phyloP scores from a whole-genome alignment of 2,113 vertebrate genomes.

The Paramormyrops kingsleyae region DNA sequence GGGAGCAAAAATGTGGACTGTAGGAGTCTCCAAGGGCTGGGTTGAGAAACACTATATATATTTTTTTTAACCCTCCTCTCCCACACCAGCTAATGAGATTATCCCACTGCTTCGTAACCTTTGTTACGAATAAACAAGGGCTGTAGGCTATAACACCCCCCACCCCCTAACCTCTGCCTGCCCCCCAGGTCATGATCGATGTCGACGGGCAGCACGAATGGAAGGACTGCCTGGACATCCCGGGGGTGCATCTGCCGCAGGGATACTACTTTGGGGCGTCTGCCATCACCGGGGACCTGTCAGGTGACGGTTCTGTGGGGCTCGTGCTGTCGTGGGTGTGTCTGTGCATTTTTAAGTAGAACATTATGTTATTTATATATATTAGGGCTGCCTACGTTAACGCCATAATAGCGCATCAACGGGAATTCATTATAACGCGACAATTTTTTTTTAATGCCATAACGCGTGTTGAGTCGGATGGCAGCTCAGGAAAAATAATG shows the following conservation, averaged over 20 bases:
- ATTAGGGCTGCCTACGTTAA: too few relatives aligned
- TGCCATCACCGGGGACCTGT: slow-evolving; percentile 87
- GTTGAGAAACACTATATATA: neutral
- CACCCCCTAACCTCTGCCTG: neutral
- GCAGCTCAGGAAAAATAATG: too few relatives aligned
- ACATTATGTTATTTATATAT: neutral
- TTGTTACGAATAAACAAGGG: neutral
- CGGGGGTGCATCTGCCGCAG: slow-evolving; percentile 74
- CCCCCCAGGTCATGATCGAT: slow-evolving; percentile 79
- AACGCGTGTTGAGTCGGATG: too few relatives aligned
- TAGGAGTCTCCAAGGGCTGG: neutral
- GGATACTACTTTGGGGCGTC: slow-evolving; percentile 88
- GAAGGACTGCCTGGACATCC: slow-evolving; percentile 88
- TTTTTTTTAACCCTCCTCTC: neutral
- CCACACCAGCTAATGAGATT: neutral
- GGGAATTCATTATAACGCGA: too few relatives aligned
- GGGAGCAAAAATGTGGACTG: neutral
- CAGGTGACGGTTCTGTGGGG: slow-evolving; percentile 59
- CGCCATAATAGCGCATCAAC: too few relatives aligned
- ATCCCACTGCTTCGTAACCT: neutral
- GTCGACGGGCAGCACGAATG: slow-evolving; percentile 90
- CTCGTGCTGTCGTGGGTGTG: neutral
- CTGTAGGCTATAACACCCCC: neutral
- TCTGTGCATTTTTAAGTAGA: neutral
- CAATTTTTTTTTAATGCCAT: too few relatives aligned